Base-by-base conservation (phyloP, 2,888 invertebrate species). In the Myopa testacea region DNA sequence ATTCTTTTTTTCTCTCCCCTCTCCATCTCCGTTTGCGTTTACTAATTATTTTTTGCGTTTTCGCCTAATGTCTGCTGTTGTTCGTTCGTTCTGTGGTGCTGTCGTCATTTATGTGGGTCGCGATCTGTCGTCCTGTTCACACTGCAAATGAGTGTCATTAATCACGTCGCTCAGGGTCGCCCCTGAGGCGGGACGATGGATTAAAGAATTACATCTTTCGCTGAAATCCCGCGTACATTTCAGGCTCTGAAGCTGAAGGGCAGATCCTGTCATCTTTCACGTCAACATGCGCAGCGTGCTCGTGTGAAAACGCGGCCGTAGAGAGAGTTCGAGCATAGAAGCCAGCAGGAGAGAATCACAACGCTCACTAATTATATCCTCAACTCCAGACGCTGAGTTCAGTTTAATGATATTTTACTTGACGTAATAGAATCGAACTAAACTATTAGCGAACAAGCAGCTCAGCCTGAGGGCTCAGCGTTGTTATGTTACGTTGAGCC, bases 101-200 rank as follows among this genome's bases (percentile, higher is more conserved):
- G 55, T 37, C 67, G 55, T 60, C 69, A 26, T 75, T 68, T 75
- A 67, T 67, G 65, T n/a, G 75, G 14, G 69, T 14, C 6, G 8
- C 60, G 6, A 40, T 12, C 34, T 26, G 60, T 34, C 60, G 26
- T 65, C 65, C 63, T 52, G 50, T 40, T 55, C 69, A 14, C 50
- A 14, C 45, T 16, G 69, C 60, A 63, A 80, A 78, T 78, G 74
- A 80, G 76, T 75, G 72, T 74, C 80, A 80, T 80, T 76, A 80
- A 80, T 80, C 80, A 80, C 75, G 71, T 75, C 62, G n/a, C 67
- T 72, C 69, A 26, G 69, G 76, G 34, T 1, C 26, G 38, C 5
- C 37, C n/a, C 45, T 16, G 45, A 60, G n/a, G 71, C 34, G 10
- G 34, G 26, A 50, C 52, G 16, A 26, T 1, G 55, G 14, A 60